Conservation (phyloP, 2,797 vertebrate species). For the Danio albolineatus region DNA sequence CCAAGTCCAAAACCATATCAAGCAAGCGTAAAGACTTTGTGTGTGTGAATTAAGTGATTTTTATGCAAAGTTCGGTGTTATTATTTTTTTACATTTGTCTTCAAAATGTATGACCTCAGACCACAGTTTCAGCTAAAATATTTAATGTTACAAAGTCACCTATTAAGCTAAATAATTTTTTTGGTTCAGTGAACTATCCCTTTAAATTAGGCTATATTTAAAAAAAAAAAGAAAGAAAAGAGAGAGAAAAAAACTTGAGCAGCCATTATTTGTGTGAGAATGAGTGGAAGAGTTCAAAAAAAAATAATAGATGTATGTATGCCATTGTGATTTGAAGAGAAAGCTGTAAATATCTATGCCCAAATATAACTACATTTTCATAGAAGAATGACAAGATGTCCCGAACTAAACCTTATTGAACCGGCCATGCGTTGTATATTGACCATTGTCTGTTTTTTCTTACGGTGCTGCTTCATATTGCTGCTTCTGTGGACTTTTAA, state of each 20-base stretch:
- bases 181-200: no score
- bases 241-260: background rate
- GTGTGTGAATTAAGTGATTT: no score
- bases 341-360: background rate
- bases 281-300: background rate
- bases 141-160: no score
- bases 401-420: conserved; percentile 5
- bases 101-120: no score
- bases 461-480: conserved; percentile 42
- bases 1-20: no score
- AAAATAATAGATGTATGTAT: background rate
- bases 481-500: conserved; percentile 61
- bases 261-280: background rate
- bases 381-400: conserved; percentile 3
- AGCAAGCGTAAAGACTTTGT: no score
- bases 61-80: no score
- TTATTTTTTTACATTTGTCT: no score
- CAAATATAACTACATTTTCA: background rate
- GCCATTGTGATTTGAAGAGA: background rate
- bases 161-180: no score
- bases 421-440: conserved; percentile 14
- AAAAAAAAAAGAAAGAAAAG: background rate
- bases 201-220: background rate
- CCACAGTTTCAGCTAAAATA: no score
- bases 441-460: conserved; percentile 10